Percentiles rank a stretch among this genome's conserved stretches.
Conservation (phyloP, 2,113 vertebrate genomes). For the Psilopsiagon aymara region DNA sequence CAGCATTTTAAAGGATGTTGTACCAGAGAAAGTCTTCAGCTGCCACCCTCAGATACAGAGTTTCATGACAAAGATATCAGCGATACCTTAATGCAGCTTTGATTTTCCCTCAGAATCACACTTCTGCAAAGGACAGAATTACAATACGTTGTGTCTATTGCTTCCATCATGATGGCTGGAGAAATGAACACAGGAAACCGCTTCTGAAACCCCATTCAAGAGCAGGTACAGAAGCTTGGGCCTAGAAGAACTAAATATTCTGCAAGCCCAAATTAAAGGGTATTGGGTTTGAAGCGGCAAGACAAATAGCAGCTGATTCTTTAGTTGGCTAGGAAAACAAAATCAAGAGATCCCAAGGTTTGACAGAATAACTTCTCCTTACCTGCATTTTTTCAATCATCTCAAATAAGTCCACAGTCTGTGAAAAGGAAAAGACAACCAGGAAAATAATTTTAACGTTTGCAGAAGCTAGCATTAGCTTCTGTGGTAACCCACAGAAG, state of each 20-base stretch:
- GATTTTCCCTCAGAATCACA: neutral
- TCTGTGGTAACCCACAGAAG: neutral
- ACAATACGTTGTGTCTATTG: neutral
- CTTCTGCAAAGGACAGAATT: neutral
- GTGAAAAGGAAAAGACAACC: slow-evolving; percentile 31
- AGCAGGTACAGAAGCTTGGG: neutral
- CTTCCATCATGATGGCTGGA: neutral
- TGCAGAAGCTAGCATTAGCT: neutral
- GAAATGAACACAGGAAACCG: neutral
- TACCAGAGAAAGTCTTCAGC: neutral
- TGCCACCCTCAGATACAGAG: neutral
- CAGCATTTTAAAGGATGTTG: neutral
- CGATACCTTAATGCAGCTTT: neutral
- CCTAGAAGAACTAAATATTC: neutral
- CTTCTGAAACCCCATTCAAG: neutral
- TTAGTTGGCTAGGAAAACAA: neutral
- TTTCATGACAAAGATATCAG: neutral
- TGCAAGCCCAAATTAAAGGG: neutral
- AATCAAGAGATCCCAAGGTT: neutral
- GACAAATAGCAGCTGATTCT: neutral
- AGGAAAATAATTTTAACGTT: neutral
- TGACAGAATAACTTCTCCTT: slow-evolving; percentile 46
- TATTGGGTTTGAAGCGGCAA: neutral
- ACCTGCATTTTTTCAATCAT: slow-evolving; percentile 86
- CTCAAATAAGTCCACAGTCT: slow-evolving; percentile 90